Evolutionary conservation across 2,797 vertebrate genomes (phyloP).

Genomic region (Chanos chanos): DNA sequence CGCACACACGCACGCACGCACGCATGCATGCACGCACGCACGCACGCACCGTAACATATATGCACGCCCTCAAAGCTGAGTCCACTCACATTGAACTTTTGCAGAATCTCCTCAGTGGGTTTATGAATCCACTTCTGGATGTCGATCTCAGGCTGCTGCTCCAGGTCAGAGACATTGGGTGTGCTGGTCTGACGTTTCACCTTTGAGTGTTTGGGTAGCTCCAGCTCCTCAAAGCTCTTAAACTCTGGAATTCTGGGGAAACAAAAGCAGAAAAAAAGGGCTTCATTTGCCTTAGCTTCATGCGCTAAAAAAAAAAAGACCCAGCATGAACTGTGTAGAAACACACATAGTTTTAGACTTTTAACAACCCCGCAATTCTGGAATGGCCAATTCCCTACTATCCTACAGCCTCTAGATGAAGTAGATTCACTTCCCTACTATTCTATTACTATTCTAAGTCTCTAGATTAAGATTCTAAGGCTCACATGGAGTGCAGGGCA

Average conservation of each 20-base stretch:
- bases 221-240: slow-evolving; percentile 91
- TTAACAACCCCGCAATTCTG: no score
- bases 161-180: slow-evolving; percentile 78
- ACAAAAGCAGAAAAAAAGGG: slow-evolving; percentile 7
- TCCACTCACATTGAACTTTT: slow-evolving; percentile 85
- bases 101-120: slow-evolving; percentile 81
- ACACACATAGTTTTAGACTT: no score
- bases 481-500: no score
- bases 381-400: no score
- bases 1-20: not conserved
- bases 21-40: not conserved
- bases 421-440: no score
- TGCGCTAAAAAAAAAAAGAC: no score
- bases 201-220: slow-evolving; percentile 94
- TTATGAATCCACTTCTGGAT: slow-evolving; percentile 81
- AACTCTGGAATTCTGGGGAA: slow-evolving; percentile 84
- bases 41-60: not conserved
- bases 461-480: no score
- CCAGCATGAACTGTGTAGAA: no score
- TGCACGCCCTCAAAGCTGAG: not conserved
- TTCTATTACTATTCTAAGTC: no score
- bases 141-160: slow-evolving; percentile 84
- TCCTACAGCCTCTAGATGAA: no score
- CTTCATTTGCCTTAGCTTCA: not conserved
- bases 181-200: slow-evolving; percentile 94